Base-by-base conservation (phyloP, 2,113 vertebrate species). In the Ibidorhyncha struthersii region DNA sequence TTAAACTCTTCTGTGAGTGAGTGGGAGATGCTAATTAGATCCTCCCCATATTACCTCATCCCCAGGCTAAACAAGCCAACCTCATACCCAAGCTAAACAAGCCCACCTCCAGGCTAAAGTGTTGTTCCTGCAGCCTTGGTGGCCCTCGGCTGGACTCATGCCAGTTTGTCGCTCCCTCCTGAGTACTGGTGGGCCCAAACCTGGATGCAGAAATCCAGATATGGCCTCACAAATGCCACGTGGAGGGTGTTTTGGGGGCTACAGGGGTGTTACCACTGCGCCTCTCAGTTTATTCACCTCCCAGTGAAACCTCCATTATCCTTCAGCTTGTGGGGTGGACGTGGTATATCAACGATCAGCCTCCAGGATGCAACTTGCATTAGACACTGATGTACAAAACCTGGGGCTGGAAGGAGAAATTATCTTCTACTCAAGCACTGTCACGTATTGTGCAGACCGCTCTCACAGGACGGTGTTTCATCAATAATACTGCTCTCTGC, bases 81-180 rank as follows among this genome's bases (percentile, higher is more conserved):
- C 27, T 84, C 6, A 11, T 38, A 61, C 58, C 29, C 40, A 70
- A 9, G 45, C 43, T 82, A 52, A 87, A 55, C 26, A 73, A 43
- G 27, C 3, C 22, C n/a, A 9, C 58, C 34, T 59, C 15, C 41
- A 63, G 27, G 36, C 50, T 79, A 61, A 65, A n/a, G 21, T 12
- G 3, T 30, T 27, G 34, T 55, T 91, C 34, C 65, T 71, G 25
- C 10, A 66, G 22, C 72, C 29, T 55, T 58, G 49, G 19, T 56
- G 30, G 32, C 32, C 26, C 20, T 32, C 0, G 0, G 27, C 34
- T 80, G 41, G 14, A 26, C 26, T 91, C 2, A 1, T 12, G 26
- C 22, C 53, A n/a, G 12, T 59, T 80, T 83, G 52, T 67, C 50
- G 18, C 26, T 58, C 56, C 32, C 7, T 55, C 11, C 10, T 4